Base-by-base conservation (phyloP, 2,888 invertebrate species). In the Ptychoptera albimana region DNA sequence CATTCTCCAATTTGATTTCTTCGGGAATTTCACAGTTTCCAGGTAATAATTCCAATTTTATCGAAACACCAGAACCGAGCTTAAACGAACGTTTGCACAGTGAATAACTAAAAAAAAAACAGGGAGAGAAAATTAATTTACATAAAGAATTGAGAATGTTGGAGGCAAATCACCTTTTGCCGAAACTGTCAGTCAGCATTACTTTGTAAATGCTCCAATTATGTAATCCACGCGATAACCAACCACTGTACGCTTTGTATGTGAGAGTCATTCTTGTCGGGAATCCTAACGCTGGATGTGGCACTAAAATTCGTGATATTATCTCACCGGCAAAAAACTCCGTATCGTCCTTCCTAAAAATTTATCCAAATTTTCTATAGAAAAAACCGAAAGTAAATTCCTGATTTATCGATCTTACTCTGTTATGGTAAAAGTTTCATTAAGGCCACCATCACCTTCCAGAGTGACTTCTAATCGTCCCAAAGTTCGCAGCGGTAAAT, bases 171-270 rank as follows among this genome's bases (percentile, higher is more conserved):
- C 57, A 81, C 81, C 74, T 77, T 57, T 82, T 80, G 11, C 88
- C 85, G 57, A 83, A 86, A 60, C 87, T 87, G 59, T 89, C 88
- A 38, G 81, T 79, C 13, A 92, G 70, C 43, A 82, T 77, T 15
- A 91, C 73, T 61, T 86, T 86, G 63, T 89, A 83, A 48, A 92
- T 73, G 53, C 75, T 77, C 75, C 91, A 82, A 45, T 78, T 73
- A 34, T 79, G 76, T 45, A 86, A 70, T 2, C 88, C 89, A 14
- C 84, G 85, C 30, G 83, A 84, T 45, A 91, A 72, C 92, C 92
- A 92, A 11, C 91, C 91, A 51, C 82, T 82, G 67, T 91, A 91
- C 0, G 86, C 86, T 8, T 82, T 83, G 64, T 92, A 92, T 52
- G 82, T 75, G 14, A 92, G 71, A 57, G 84, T 76, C 1, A 82